Percentiles rank a stretch among this genome's conserved stretches.
Conservation (phyloP, 2,113 vertebrate species). For the Nerophis ophidion region DNA sequence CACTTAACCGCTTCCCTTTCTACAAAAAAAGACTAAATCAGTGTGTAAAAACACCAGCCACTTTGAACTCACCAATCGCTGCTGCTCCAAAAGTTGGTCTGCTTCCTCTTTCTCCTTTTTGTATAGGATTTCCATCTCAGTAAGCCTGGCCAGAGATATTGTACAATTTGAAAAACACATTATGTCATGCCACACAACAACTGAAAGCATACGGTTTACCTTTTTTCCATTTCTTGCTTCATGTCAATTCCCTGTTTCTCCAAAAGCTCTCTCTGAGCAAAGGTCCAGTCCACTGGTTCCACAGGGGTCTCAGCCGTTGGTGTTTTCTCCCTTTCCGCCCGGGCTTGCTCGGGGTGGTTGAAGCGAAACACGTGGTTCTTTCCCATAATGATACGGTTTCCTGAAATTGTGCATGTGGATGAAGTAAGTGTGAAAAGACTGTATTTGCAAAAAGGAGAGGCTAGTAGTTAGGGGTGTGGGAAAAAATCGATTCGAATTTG, state of each 20-base stretch:
- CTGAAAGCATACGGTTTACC: constrained; percentile 57
- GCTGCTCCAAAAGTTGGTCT: constrained; percentile 94
- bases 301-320: constrained; percentile 95
- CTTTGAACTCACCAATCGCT: constrained; percentile 86
- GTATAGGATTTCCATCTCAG: constrained; percentile 98
- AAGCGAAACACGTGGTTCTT: constrained; percentile 99
- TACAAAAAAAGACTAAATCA: constrained; percentile 7
- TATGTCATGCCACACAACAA: background rate
- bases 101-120: constrained; percentile 99
- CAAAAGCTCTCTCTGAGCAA: constrained; percentile 94
- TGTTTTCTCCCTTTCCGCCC: constrained; percentile 94
- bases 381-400: constrained; percentile 98
- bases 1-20: constrained; percentile 12
- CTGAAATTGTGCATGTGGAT: constrained; percentile 54
- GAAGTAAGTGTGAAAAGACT: background rate
- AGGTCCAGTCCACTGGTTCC: constrained; percentile 98
- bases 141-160: constrained; percentile 73
- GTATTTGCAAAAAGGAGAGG: background rate
- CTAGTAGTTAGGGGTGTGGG: no score
- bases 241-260: constrained; percentile 99
- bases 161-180: constrained; percentile 16
- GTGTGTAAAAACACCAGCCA: constrained; percentile 9
- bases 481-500: no score
- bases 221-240: constrained; percentile 99
- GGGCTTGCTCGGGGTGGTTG: constrained; percentile 96